Base-by-base conservation (phyloP, 1,140 invertebrate species). In the Saccostrea echinata region DNA sequence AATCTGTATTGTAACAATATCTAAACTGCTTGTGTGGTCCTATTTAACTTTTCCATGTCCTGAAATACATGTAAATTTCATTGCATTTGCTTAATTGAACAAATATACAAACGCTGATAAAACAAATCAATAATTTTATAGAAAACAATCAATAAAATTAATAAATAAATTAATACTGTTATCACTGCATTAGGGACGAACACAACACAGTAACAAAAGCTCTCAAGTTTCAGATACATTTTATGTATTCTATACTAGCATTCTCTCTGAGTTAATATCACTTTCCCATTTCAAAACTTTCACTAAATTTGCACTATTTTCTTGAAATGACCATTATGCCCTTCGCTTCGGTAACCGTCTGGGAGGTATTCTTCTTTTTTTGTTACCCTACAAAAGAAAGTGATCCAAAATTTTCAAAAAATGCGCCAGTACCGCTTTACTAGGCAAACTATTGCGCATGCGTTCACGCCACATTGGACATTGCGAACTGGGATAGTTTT, bases 91-190 rank as follows among this genome's bases (percentile, higher is more conserved):
- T 61, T 61, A 76, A 76, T 11, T 33, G 24, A 76, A 76, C 27
- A 76, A 76, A 27, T 76, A 33, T 30, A 76, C 68, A 76, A 27
- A 33, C 24, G 24, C 27, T 76, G 13, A 13, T 16, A 30, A 30
- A 76, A 76, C 68, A 76, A 76, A 33, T 76, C 68, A 76, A 76
- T 76, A 27, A 30, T 33, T 76, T 30, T 76, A 76, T 76, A 33
- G 27, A 30, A 24, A 76, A 76, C 68, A 76, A 76, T 30, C 3
- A 33, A 33, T 30, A 33, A 76, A 12, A 27, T 76, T n/a, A 76
- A 76, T 76, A 76, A 76, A 76, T 76, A 76, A 35, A 76, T 30
- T 35, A 76, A 76, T 76, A 76, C 68, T 76, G 68, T 9, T 76
- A 16, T 76, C 68, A 76, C 24, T 30, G 68, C 2, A 76, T 33